Conservation (phyloP, 2,888 invertebrate species). For the Strigamia transsilvanica region DNA sequence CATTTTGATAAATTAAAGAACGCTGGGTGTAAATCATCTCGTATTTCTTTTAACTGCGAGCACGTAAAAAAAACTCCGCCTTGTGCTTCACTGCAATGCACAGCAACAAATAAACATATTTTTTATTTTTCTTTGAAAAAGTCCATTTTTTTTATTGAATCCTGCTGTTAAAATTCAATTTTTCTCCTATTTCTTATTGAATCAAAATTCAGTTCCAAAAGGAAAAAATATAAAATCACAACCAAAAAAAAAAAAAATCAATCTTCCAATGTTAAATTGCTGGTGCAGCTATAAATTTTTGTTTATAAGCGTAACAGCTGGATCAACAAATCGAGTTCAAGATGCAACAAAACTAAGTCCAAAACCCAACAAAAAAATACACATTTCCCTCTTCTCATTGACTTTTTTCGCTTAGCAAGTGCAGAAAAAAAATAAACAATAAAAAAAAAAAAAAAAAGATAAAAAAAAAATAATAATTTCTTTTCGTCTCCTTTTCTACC, state of each 20-base stretch:
- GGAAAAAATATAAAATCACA: neutral
- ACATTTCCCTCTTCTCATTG: neutral
- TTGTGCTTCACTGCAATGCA: neutral
- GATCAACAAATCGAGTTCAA: conserved; percentile 19
- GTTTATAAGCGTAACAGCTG: conserved; percentile 24
- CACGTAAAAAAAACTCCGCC: neutral
- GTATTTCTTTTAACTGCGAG: neutral
- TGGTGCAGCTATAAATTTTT: conserved; percentile 24
- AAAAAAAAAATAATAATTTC: neutral
- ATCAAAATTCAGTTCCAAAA: conserved; percentile 4
- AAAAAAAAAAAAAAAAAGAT: neutral
- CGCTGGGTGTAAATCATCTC: conserved; percentile 13
- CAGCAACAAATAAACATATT: conserved; percentile 8
- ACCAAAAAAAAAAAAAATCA: conserved; percentile 2
- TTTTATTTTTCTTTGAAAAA: neutral
- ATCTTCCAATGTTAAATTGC: conserved; percentile 37
- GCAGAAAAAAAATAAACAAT: neutral
- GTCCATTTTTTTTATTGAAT: neutral
- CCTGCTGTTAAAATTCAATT: conserved; percentile 37
- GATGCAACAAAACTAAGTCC: neutral
- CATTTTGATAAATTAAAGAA: conserved; percentile 38
- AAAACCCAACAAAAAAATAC: neutral
- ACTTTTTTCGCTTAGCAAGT: neutral
- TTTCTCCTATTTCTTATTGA: conserved; percentile 28
- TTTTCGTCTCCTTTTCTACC: neutral